Conservation (phyloP, 2,113 vertebrate genomes). For the Clarias magur region DNA sequence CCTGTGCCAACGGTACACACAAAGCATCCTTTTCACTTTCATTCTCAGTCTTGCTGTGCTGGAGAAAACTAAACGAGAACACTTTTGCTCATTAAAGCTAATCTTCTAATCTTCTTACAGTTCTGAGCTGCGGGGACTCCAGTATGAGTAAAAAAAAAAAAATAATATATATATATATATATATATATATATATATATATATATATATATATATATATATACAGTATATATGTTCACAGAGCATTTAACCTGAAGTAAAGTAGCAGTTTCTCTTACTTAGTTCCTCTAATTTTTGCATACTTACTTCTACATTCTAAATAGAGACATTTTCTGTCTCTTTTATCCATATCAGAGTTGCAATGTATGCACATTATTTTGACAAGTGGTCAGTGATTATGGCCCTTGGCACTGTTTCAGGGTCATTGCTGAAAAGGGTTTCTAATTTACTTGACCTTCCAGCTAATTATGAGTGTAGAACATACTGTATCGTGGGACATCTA, state of each 20-base stretch:
- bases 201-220: too few species aligned
- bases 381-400: slow-evolving; percentile 24
- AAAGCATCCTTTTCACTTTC: neutral
- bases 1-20: slow-evolving; percentile 89
- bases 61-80: slow-evolving; percentile 19
- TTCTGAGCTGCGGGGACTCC: slow-evolving; percentile 5
- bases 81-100: slow-evolving; percentile 28
- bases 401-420: neutral
- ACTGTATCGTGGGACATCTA: slow-evolving; percentile 18
- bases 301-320: slow-evolving; percentile 40
- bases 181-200: too few species aligned
- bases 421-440: neutral
- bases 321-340: neutral
- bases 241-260: slow-evolving; percentile 4
- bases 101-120: slow-evolving; percentile 31
- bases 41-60: neutral
- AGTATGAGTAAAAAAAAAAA: neutral
- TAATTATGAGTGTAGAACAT: slow-evolving; percentile 33
- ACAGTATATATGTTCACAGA: neutral
- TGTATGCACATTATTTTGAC: neutral
- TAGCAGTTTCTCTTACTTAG: neutral
- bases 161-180: too few species aligned
- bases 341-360: neutral
- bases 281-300: neutral
- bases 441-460: slow-evolving; percentile 13